Percentiles rank a stretch among this genome's conserved stretches.
Conservation (phyloP, 2,888 invertebrate species). For the Agonopterix subpropinquella region DNA sequence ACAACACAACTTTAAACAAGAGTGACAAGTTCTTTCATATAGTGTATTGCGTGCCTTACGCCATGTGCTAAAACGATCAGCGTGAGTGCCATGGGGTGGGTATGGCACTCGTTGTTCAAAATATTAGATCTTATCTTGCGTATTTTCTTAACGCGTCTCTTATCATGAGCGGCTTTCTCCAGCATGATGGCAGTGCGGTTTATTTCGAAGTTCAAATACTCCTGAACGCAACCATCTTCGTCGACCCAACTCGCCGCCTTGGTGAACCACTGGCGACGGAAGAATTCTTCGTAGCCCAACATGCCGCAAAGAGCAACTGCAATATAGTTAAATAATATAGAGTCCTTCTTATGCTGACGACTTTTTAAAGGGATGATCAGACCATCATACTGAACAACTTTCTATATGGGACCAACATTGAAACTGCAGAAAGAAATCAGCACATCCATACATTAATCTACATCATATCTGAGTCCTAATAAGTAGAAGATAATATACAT, state of each 20-base stretch:
- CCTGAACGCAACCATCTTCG: conserved; percentile 25
- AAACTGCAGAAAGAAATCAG: too few species aligned
- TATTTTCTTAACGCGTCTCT: not conserved
- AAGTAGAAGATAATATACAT: not conserved
- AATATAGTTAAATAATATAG: too few species aligned
- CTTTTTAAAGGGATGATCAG: too few species aligned
- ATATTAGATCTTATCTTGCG: not conserved
- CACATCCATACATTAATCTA: too few species aligned
- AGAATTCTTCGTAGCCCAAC: conserved; percentile 25
- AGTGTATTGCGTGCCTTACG: conserved; percentile 18
- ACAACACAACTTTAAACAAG: not conserved
- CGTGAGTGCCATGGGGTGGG: conserved; percentile 24
- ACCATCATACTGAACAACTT: too few species aligned
- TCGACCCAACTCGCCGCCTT: conserved; percentile 30
- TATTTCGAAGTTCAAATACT: conserved; percentile 20
- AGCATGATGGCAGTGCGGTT: conserved; percentile 11
- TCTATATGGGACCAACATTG: too few species aligned
- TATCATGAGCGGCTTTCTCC: not conserved
- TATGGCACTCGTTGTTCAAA: conserved; percentile 15
- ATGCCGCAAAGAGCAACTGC: conserved; percentile 22
- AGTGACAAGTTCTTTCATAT: conserved; percentile 6
- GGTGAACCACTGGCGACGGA: conserved; percentile 20
- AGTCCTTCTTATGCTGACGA: too few species aligned
- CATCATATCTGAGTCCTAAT: too few species aligned
- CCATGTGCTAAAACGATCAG: conserved; percentile 20